These are phyloP conservation scores for Ennomos fuscantarius DNA, from an alignment of 2,888 invertebrate species.

Conservation along the genomic window DNA sequence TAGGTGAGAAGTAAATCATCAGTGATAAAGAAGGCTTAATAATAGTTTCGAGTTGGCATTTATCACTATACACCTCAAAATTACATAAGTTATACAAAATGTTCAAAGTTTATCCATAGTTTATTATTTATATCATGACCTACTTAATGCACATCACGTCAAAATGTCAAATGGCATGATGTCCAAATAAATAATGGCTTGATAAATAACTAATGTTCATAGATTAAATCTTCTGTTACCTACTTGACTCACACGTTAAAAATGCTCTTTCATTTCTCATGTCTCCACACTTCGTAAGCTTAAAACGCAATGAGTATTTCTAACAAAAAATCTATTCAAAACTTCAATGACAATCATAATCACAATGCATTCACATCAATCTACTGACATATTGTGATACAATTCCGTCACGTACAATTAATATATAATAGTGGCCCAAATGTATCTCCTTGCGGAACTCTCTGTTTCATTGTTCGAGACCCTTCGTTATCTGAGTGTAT, in stretches of 20 bases:
- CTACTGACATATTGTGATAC: constrained; percentile 72
- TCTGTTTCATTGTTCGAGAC: constrained; percentile 56
- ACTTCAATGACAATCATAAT: constrained; percentile 41
- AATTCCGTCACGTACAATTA: constrained; percentile 79
- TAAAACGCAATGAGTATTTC: constrained; percentile 29
- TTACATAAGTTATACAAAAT: no score
- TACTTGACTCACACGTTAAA: constrained; percentile 22
- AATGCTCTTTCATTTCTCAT: constrained; percentile 35
- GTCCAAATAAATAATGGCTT: constrained; percentile 5
- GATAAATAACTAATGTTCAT: constrained; percentile 10
- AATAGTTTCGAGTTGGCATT: no score
- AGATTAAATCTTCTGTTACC: constrained; percentile 7
- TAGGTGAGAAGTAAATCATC: no score
- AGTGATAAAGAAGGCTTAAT: no score
- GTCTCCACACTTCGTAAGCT: constrained; percentile 18
- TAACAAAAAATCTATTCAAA: constrained; percentile 38
- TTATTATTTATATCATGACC: background rate
- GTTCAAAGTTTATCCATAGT: no score
- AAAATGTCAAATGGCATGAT: background rate
- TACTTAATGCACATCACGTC: background rate
- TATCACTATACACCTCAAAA: no score
- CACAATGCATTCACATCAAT: constrained; percentile 57
- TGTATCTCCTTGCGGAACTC: constrained; percentile 64
- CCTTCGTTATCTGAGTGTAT: constrained; percentile 71
- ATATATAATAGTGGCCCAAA: constrained; percentile 65